Conservation (phyloP, 2,113 vertebrate genomes). For the Salvelinus sp. region DNA sequence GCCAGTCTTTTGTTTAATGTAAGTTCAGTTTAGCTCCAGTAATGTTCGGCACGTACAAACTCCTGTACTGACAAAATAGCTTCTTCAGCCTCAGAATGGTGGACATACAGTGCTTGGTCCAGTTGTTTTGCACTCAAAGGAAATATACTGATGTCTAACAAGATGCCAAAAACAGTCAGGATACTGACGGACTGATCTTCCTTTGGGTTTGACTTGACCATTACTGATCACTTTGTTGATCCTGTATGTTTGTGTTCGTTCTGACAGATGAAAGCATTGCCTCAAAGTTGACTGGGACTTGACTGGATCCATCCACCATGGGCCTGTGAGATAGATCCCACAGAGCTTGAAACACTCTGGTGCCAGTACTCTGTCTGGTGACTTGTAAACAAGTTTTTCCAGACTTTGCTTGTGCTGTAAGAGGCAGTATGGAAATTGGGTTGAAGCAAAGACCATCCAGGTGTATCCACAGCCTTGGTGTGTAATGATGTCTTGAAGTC, state of each 20-base stretch:
- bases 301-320: conserved; percentile 68
- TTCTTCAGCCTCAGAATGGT: conserved; percentile 60
- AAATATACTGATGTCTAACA: conserved; percentile 72
- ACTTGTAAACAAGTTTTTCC: background rate
- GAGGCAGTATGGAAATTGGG: background rate
- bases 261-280: conserved; percentile 32
- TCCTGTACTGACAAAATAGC: conserved; percentile 1
- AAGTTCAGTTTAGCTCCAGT: background rate
- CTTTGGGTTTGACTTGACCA: conserved; percentile 64
- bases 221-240: conserved; percentile 64
- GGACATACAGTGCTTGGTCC: conserved; percentile 42
- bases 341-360: conserved; percentile 55
- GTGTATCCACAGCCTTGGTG: conserved; percentile 4
- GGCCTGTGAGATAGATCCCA: conserved; percentile 58
- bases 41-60: background rate
- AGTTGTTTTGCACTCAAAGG: conserved; percentile 69
- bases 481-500: conserved; percentile 25
- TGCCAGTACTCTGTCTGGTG: conserved; percentile 23
- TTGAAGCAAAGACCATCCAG: conserved; percentile 5
- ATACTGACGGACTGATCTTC: conserved; percentile 53
- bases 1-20: conserved; percentile 2
- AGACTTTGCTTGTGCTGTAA: background rate
- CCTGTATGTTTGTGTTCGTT: conserved; percentile 22
- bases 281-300: conserved; percentile 62
- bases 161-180: conserved; percentile 43